A percentile compares a stretch with the other conserved stretches of the same genome.
Conservation (phyloP, 2,888 invertebrate species). For the Dryocosmus kuriphilus region DNA sequence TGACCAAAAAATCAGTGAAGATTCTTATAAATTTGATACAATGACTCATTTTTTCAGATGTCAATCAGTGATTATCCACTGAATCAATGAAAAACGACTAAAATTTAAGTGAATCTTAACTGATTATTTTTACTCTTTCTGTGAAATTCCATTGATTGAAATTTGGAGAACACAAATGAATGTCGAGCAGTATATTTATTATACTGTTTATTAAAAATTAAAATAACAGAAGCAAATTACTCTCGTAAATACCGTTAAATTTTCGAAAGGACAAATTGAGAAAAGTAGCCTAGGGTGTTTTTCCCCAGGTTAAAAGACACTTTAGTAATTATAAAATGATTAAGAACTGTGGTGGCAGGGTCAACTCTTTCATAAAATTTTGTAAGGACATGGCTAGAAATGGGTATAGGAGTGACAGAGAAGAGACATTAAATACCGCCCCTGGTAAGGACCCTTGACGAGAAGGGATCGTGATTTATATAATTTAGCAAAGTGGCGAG, state of each 20-base stretch:
- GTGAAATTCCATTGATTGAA: no score
- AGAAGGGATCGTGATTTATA: constrained; percentile 74
- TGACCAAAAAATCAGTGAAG: no score
- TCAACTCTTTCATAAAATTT: constrained; percentile 49
- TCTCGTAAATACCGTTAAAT: neutral
- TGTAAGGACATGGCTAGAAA: neutral
- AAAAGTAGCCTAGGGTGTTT: constrained; percentile 45
- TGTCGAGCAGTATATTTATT: no score
- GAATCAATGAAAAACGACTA: no score
- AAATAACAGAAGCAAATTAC: neutral
- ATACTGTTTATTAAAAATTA: no score
- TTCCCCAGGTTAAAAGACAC: constrained; percentile 58
- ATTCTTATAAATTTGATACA: no score
- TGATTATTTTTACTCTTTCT: no score
- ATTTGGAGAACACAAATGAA: no score
- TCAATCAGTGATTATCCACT: no score
- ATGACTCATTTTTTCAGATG: no score
- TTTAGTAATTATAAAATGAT: constrained; percentile 69
- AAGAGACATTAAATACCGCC: constrained; percentile 65
- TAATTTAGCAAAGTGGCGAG: constrained; percentile 76
- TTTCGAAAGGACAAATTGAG: constrained; percentile 35
- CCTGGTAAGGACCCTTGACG: constrained; percentile 68
- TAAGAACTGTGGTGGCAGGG: constrained; percentile 65
- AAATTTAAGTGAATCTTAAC: no score
- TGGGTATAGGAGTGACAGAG: constrained; percentile 41